phyloP scores from a whole-genome alignment of 2,888 invertebrate genomes.

The Eudemis profundana region DNA sequence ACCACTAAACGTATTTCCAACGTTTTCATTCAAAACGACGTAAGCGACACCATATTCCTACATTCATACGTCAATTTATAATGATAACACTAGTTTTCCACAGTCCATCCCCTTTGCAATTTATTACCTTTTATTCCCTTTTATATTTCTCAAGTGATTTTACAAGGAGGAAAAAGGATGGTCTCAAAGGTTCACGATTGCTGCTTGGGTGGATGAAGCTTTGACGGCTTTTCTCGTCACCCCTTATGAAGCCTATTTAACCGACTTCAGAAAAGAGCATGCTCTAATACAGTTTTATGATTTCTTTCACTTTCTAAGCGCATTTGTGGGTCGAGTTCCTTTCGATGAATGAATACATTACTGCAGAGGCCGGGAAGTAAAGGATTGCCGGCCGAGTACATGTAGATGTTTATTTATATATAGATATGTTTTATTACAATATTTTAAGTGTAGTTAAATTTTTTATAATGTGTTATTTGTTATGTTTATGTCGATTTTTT shows the following conservation, averaged over 20 bases:
- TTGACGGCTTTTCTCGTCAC: conserved; percentile 3
- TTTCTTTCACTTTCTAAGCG: too few relatives aligned
- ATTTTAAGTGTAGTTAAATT: too few relatives aligned
- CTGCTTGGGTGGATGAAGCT: conserved; percentile 3
- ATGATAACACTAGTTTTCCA: neutral
- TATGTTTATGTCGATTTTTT: too few relatives aligned
- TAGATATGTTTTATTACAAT: too few relatives aligned
- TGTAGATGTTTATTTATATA: too few relatives aligned
- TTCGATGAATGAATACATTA: too few relatives aligned
- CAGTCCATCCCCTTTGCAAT: conserved; percentile 7
- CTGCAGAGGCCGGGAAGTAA: too few relatives aligned
- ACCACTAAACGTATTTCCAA: neutral
- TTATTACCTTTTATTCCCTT: conserved; percentile 28
- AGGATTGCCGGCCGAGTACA: too few relatives aligned
- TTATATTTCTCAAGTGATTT: conserved; percentile 25
- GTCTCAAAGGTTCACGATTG: conserved; percentile 15
- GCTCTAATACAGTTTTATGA: neutral
- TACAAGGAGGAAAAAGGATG: conserved; percentile 11
- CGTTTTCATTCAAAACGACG: neutral
- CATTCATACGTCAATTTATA: conserved; percentile 1
- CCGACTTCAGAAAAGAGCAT: neutral
- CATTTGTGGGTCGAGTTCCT: too few relatives aligned
- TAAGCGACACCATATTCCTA: neutral
- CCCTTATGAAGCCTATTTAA: neutral
- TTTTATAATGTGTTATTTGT: too few relatives aligned